A percentile compares a stretch with the other conserved stretches of the same genome.
phyloP scores from a whole-genome alignment of 2,797 vertebrate genomes.

The Poecilia picta region DNA sequence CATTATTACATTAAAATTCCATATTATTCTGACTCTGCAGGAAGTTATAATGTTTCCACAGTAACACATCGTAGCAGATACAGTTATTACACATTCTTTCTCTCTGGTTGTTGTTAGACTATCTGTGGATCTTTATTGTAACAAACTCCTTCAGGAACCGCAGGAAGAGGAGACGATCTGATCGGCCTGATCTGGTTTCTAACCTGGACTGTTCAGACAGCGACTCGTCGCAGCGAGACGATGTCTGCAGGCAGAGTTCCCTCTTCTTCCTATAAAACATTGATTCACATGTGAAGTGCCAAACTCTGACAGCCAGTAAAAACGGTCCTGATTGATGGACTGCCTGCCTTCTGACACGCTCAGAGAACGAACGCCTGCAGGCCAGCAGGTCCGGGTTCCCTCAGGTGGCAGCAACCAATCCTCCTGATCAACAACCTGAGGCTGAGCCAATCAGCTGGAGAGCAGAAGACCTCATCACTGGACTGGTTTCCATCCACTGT shows the following conservation, averaged over 20 bases:
- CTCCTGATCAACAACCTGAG: not conserved
- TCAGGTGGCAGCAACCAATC: too few species aligned
- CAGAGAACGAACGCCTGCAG: not conserved
- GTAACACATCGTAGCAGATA: not conserved
- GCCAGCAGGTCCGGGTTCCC: not conserved
- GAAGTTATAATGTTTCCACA: not conserved
- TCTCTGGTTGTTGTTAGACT: not conserved
- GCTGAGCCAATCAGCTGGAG: not conserved
- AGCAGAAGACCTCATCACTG: not conserved
- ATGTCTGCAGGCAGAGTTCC: constrained; percentile 6
- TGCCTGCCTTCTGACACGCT: not conserved
- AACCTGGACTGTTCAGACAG: not conserved
- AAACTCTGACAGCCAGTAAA: not conserved
- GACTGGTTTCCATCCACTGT: not conserved
- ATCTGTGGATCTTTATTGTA: not conserved
- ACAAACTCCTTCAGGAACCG: not conserved
- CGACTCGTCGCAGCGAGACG: not conserved
- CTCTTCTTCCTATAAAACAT: not conserved
- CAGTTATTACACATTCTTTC: not conserved
- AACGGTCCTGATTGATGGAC: constrained; percentile 8
- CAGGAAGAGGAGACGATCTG: not conserved
- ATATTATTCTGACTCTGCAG: not conserved
- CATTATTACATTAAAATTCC: not conserved
- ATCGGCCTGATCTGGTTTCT: not conserved
- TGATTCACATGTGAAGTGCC: not conserved